Conservation (phyloP, 2,113 vertebrate species). For the Boleophthalmus pectinirostris region DNA sequence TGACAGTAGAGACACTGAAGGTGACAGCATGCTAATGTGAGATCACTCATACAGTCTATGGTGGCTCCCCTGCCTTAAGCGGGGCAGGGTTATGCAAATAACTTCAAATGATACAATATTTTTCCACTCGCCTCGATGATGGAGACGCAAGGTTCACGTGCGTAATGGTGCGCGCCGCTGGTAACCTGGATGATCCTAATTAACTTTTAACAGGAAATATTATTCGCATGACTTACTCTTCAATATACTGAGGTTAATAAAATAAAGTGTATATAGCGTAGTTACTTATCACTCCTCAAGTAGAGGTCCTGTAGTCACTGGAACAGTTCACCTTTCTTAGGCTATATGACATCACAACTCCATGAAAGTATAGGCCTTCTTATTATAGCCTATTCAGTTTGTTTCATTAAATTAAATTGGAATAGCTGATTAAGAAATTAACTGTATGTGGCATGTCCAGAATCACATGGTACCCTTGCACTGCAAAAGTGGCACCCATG, state of each 20-base stretch:
- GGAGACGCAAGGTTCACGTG: conserved; percentile 28
- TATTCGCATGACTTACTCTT: background rate
- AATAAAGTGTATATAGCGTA: background rate
- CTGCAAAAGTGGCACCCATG: background rate
- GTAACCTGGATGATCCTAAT: conserved; percentile 40
- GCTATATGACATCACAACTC: too few relatives aligned
- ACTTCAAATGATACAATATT: conserved; percentile 56
- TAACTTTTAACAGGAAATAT: conserved; percentile 28
- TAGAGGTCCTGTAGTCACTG: background rate
- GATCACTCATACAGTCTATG: conserved; percentile 48
- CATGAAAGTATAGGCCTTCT: too few relatives aligned
- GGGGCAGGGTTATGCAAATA: conserved; percentile 73
- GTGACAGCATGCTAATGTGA: conserved; percentile 77
- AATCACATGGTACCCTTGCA: background rate
- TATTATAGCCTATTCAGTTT: too few relatives aligned
- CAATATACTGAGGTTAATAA: background rate
- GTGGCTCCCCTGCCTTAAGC: conserved; percentile 71
- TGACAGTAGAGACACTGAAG: conserved; percentile 76
- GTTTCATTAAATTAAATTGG: too few relatives aligned
- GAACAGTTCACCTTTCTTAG: too few relatives aligned
- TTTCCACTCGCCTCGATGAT: conserved; percentile 32
- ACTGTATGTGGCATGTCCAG: background rate
- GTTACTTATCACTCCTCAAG: background rate
- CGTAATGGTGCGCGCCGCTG: conserved; percentile 20
- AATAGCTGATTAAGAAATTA: too few relatives aligned